Conservation (phyloP, 1,140 invertebrate genomes). For the Holcopasites calliopsidis region DNA sequence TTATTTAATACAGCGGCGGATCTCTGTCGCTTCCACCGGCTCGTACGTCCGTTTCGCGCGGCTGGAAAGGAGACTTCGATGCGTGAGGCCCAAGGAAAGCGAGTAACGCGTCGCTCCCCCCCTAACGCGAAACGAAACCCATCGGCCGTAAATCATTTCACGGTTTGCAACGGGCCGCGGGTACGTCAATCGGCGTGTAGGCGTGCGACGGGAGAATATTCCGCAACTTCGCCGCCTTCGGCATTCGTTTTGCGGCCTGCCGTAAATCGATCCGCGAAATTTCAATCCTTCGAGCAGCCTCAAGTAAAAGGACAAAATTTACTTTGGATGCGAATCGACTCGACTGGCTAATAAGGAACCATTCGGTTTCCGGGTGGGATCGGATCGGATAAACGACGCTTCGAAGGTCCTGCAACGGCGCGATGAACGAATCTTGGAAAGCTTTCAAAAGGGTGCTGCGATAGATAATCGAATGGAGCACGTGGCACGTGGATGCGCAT, state of each 20-base stretch:
- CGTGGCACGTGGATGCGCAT: not conserved
- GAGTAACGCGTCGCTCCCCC: not conserved
- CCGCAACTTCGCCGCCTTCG: no score
- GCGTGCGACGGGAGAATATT: not conserved
- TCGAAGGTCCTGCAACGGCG: not conserved
- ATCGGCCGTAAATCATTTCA: constrained; percentile 1
- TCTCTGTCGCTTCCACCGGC: not conserved
- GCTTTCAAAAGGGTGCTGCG: not conserved
- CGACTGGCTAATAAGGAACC: no score
- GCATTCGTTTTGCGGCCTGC: not conserved
- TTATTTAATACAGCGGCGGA: not conserved
- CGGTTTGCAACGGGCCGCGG: not conserved
- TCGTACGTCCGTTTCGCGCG: not conserved
- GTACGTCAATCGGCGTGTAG: not conserved
- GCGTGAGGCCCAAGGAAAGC: constrained; percentile 1
- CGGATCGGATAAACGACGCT: not conserved
- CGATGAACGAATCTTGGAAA: not conserved
- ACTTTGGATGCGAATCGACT: no score
- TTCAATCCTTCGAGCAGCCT: no score
- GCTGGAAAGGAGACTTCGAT: not conserved
- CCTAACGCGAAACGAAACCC: not conserved
- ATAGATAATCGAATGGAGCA: not conserved
- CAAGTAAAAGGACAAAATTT: no score
- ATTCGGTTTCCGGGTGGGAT: not conserved
- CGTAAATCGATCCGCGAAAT: not conserved